phyloP scores from a whole-genome alignment of 1,140 invertebrate genomes.

The Caenorhabditis inopinata region DNA sequence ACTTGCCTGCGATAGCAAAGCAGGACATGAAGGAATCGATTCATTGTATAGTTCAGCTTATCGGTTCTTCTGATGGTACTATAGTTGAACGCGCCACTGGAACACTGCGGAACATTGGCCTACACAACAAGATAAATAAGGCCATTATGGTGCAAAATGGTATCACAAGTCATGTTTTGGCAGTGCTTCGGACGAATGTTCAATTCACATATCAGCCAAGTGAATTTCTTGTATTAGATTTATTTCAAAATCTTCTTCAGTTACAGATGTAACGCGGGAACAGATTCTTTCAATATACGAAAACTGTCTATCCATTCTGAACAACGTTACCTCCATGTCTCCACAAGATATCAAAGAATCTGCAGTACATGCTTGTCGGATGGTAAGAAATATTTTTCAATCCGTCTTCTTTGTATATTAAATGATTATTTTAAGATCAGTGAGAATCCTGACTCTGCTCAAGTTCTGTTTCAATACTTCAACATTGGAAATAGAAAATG shows the following conservation, averaged over 20 bases:
- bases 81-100: neutral
- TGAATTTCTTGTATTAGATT: too few species aligned
- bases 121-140: neutral
- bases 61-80: neutral
- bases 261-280: neutral
- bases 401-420: neutral
- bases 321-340: neutral
- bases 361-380: neutral
- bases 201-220: neutral
- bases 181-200: neutral
- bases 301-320: neutral
- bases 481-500: neutral
- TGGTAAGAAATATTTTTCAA: neutral
- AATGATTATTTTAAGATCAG: neutral
- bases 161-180: neutral
- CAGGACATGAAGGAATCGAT: constrained; percentile 3
- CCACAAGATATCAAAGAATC: neutral
- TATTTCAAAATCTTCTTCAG: too few species aligned
- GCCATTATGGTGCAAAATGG: neutral
- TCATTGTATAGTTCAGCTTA: neutral
- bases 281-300: neutral
- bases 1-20: neutral
- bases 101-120: neutral
- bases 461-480: neutral
- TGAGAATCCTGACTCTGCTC: neutral